Percentiles rank a stretch among this genome's conserved stretches.
phyloP scores from a whole-genome alignment of 92 coral and sea anemone genomes.

The Porites cylindrica region DNA sequence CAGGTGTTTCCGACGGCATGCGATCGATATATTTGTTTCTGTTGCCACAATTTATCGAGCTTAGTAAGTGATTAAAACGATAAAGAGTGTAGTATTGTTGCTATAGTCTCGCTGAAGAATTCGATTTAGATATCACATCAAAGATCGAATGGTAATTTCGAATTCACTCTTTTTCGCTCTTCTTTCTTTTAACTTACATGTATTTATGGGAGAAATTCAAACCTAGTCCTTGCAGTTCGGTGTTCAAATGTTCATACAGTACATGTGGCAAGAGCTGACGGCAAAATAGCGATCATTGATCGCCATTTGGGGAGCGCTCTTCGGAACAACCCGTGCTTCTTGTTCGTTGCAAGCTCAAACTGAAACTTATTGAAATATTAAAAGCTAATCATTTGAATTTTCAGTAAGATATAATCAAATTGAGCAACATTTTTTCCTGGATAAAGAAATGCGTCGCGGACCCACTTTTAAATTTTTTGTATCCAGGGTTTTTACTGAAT shows the following conservation, averaged over 20 bases:
- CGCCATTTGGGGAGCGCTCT: neutral
- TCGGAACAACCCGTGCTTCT: neutral
- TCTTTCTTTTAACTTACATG: neutral
- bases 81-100: neutral
- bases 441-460: neutral
- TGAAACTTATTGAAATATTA: neutral
- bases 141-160: neutral
- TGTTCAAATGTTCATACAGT: neutral
- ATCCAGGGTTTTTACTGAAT: neutral
- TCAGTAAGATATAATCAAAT: neutral
- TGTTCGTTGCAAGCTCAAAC: neutral
- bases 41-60: neutral
- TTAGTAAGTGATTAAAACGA: neutral
- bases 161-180: neutral
- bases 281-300: conserved; percentile 11
- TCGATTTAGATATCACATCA: neutral
- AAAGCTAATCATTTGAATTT: neutral
- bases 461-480: neutral
- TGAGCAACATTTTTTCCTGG: neutral
- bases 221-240: neutral
- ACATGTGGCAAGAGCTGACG: conserved; percentile 22
- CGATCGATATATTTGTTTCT: conserved; percentile 12
- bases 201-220: neutral
- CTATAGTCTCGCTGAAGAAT: neutral
- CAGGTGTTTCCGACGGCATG: neutral